Evolutionary conservation across 2,797 vertebrate species (phyloP).

Genomic region (Hoplostethus mediterraneus): DNA sequence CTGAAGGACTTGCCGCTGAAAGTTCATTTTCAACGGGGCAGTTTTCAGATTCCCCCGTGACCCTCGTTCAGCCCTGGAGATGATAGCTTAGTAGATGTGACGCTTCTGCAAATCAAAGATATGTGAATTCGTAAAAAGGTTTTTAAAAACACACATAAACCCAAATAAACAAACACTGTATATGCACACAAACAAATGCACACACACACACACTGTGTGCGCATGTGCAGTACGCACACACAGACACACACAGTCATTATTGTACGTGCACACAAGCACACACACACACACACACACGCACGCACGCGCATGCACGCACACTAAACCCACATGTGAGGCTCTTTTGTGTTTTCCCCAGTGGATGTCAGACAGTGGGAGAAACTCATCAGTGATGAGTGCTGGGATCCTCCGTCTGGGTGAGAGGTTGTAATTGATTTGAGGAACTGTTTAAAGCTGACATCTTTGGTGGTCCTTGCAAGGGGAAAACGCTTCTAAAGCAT

Average conservation of each 20-base stretch:
- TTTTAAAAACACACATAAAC: constrained; percentile 27
- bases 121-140: not conserved
- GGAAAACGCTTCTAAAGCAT: constrained; percentile 45
- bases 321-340: constrained; percentile 6
- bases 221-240: not conserved
- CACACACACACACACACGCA: not conserved
- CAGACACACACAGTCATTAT: not conserved
- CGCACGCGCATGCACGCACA: not conserved
- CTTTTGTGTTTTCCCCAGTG: constrained; percentile 3
- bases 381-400: constrained; percentile 19
- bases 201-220: not conserved
- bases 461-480: constrained; percentile 76
- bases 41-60: constrained; percentile 69
- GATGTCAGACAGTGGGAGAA: constrained; percentile 45
- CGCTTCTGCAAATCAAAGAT: not conserved
- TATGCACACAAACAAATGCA: not conserved
- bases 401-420: constrained; percentile 15
- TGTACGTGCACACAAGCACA: not conserved
- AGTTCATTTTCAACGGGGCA: constrained; percentile 53
- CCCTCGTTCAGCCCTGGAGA: constrained; percentile 57
- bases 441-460: constrained; percentile 53
- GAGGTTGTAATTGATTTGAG: constrained; percentile 69
- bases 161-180: constrained; percentile 4
- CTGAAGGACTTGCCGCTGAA: constrained; percentile 51
- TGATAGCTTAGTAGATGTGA: constrained; percentile 33